Percentiles rank a stretch among this genome's conserved stretches.
Evolutionary conservation across 2,113 vertebrate species (phyloP).

Genomic region (Macrotis lagotis): DNA sequence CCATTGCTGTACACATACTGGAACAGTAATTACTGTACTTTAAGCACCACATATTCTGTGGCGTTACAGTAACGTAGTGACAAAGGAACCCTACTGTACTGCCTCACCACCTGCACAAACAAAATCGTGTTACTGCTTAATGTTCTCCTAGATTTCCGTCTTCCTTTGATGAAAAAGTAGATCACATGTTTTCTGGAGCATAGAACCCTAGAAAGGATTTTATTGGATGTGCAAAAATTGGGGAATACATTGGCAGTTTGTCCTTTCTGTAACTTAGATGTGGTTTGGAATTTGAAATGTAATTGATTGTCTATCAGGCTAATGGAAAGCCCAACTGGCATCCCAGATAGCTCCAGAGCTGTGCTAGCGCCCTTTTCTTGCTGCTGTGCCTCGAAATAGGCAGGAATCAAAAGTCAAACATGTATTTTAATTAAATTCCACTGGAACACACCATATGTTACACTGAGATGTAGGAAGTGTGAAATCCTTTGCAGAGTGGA

Average conservation of each 20-base stretch:
- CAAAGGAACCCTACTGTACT: slow-evolving; percentile 28
- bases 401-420: slow-evolving; percentile 61
- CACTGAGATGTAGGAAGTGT: slow-evolving; percentile 58
- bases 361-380: slow-evolving; percentile 32
- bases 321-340: not conserved
- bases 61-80: slow-evolving; percentile 43
- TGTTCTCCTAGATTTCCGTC: slow-evolving; percentile 5
- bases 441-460: slow-evolving; percentile 61
- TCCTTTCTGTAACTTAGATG: slow-evolving; percentile 24
- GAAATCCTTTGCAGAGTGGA: slow-evolving; percentile 68
- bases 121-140: slow-evolving; percentile 8
- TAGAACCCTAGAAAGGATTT: slow-evolving; percentile 25
- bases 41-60: slow-evolving; percentile 54
- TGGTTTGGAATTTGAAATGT: slow-evolving; percentile 42
- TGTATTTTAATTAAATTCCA: slow-evolving; percentile 68
- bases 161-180: slow-evolving; percentile 44
- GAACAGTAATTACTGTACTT: slow-evolving; percentile 71
- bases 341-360: not conserved
- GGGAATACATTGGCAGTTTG: slow-evolving; percentile 6
- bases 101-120: not conserved
- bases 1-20: slow-evolving; percentile 37
- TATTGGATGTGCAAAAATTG: not conserved
- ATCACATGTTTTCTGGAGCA: slow-evolving; percentile 35
- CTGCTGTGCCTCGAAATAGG: slow-evolving; percentile 45
- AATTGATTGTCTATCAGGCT: slow-evolving; percentile 29